phyloP scores from a whole-genome alignment of 2,797 vertebrate species.

The Mus caroli region DNA sequence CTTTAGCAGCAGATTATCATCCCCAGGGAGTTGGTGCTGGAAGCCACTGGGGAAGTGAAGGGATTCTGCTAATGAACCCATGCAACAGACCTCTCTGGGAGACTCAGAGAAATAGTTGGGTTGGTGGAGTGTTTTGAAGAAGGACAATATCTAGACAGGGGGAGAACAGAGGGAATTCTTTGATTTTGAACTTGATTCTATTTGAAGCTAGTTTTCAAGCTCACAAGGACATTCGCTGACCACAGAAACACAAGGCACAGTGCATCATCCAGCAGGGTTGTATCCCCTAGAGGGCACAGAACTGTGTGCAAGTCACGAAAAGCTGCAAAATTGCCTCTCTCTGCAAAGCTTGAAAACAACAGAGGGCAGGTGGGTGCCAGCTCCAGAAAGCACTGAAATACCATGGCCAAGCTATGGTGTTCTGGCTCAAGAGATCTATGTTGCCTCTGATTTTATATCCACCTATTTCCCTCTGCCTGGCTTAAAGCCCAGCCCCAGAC shows the following conservation, averaged over 20 bases:
- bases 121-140: conserved; percentile 55
- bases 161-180: conserved; percentile 42
- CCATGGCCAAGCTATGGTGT: background rate
- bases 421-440: background rate
- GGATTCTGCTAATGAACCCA: conserved; percentile 66
- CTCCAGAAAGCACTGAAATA: background rate
- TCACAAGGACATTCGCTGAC: conserved; percentile 24
- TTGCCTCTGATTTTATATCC: conserved; percentile 58
- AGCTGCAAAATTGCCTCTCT: background rate
- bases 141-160: background rate
- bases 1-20: conserved; percentile 64
- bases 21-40: conserved; percentile 42
- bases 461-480: conserved; percentile 28
- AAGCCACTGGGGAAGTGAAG: conserved; percentile 63
- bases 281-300: background rate
- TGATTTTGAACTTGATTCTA: conserved; percentile 59
- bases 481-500: conserved; percentile 24
- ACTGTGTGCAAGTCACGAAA: conserved; percentile 23
- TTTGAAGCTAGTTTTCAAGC: conserved; percentile 35
- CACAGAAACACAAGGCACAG: conserved; percentile 26
- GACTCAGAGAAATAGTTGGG: conserved; percentile 20
- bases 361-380: background rate
- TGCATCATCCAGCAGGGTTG: background rate
- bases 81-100: conserved; percentile 55
- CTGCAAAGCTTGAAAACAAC: conserved; percentile 23